Evolutionary conservation across 30 jellyfish, hydroid and myxozoan genomes (phyloP).

Genomic region (Aurelia aurita complex sp. Pacific): DNA sequence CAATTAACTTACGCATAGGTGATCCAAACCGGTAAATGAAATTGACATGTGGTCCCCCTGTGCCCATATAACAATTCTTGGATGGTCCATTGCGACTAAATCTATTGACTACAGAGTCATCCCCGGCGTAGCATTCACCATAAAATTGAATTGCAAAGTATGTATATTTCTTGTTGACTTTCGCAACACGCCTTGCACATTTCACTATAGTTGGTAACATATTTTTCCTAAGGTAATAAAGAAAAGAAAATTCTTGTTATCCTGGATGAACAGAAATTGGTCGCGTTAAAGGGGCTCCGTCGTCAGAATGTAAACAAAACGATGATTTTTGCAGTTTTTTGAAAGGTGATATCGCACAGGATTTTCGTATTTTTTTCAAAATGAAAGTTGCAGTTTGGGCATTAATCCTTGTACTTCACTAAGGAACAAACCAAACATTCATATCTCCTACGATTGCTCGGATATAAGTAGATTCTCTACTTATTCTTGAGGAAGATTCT

Average conservation of each 20-base stretch:
- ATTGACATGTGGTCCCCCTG: conserved; percentile 62
- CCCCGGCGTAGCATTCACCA: conserved; percentile 90
- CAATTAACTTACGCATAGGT: conserved; percentile 34
- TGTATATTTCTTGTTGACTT: conserved; percentile 17
- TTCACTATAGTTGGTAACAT: conserved; percentile 32
- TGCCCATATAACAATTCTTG: conserved; percentile 45
- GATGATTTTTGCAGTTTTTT: too few species aligned
- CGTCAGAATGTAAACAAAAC: too few species aligned
- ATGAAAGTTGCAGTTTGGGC: too few species aligned
- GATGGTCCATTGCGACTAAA: conserved; percentile 47
- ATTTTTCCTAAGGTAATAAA: conserved; percentile 23
- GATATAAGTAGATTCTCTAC: too few species aligned
- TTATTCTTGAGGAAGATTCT: too few species aligned
- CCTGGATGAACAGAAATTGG: not conserved
- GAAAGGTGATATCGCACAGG: too few species aligned
- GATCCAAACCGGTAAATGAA: conserved; percentile 72
- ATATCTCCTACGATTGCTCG: too few species aligned
- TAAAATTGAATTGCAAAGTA: conserved; percentile 54
- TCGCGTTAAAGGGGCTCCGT: too few species aligned
- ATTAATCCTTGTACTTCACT: too few species aligned
- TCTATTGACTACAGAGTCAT: conserved; percentile 36
- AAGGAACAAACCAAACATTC: too few species aligned
- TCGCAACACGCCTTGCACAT: conserved; percentile 49
- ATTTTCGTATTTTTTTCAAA: too few species aligned
- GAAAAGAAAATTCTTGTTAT: not conserved